Conservation (phyloP, 2,888 invertebrate species). For the Eristalis arbustorum region DNA sequence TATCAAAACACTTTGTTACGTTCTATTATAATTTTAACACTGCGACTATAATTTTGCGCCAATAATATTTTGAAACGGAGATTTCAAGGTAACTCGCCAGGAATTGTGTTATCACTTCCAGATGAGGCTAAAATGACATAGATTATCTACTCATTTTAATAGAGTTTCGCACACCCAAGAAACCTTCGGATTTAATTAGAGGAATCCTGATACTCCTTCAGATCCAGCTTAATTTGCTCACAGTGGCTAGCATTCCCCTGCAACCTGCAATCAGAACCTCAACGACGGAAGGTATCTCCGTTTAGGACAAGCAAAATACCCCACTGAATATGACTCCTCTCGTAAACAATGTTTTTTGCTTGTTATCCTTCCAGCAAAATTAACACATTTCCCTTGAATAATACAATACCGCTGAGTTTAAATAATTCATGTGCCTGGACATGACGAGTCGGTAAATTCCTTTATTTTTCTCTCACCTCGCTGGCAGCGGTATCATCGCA, state of each 20-base stretch:
- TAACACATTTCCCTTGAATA: background rate
- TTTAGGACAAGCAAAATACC: background rate
- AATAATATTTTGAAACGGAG: no score
- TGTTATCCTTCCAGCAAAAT: background rate
- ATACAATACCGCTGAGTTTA: slow-evolving; percentile 30
- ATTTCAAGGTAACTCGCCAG: no score
- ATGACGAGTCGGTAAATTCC: background rate
- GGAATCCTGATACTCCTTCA: no score
- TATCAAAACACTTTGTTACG: no score
- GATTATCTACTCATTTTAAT: no score
- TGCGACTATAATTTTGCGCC: no score
- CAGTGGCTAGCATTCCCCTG: background rate
- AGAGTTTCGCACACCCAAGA: no score
- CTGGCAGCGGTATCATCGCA: background rate
- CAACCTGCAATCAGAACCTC: background rate
- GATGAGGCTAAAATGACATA: no score
- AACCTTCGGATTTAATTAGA: no score
- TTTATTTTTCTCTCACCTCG: slow-evolving; percentile 15
- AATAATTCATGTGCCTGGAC: slow-evolving; percentile 19
- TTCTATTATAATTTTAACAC: no score
- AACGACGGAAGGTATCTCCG: background rate
- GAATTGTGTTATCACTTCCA: no score
- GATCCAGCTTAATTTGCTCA: background rate
- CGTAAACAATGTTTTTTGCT: background rate
- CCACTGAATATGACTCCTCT: background rate